phyloP scores from a whole-genome alignment of 2,888 invertebrate species.

The Caenorhabditis doughertyi region DNA sequence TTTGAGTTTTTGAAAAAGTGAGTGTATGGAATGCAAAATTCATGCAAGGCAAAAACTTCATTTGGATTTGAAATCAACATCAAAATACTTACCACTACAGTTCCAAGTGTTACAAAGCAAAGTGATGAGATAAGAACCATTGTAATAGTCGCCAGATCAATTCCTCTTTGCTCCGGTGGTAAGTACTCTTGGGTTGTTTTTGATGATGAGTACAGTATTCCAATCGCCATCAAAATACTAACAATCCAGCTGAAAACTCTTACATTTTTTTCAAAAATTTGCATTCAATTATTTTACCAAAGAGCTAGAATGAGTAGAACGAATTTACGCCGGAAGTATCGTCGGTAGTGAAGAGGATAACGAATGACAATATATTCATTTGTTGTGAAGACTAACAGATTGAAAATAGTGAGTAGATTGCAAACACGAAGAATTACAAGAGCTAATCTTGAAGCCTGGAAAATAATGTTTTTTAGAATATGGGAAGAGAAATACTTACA shows the following conservation, averaged over 20 bases:
- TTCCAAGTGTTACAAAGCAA: slow-evolving; percentile 79
- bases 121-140: slow-evolving; percentile 76
- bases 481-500: slow-evolving; percentile 34
- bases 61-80: background rate
- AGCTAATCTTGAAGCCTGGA: slow-evolving; percentile 78
- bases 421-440: slow-evolving; percentile 80
- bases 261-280: background rate
- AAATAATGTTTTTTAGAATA: too few species aligned
- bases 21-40: too few species aligned
- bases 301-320: slow-evolving; percentile 75
- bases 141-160: slow-evolving; percentile 69
- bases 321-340: slow-evolving; percentile 79
- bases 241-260: slow-evolving; percentile 79
- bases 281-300: slow-evolving; percentile 64
- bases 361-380: slow-evolving; percentile 82
- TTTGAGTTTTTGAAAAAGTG: too few species aligned
- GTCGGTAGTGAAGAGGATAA: slow-evolving; percentile 81
- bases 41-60: too few species aligned
- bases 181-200: slow-evolving; percentile 8
- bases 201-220: slow-evolving; percentile 67
- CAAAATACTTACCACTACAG: slow-evolving; percentile 75
- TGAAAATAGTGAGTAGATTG: slow-evolving; percentile 82
- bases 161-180: slow-evolving; percentile 50
- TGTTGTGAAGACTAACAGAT: slow-evolving; percentile 81
- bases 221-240: slow-evolving; percentile 78